phyloP scores from a whole-genome alignment of 2,113 vertebrate species.

The Numida meleagris region DNA sequence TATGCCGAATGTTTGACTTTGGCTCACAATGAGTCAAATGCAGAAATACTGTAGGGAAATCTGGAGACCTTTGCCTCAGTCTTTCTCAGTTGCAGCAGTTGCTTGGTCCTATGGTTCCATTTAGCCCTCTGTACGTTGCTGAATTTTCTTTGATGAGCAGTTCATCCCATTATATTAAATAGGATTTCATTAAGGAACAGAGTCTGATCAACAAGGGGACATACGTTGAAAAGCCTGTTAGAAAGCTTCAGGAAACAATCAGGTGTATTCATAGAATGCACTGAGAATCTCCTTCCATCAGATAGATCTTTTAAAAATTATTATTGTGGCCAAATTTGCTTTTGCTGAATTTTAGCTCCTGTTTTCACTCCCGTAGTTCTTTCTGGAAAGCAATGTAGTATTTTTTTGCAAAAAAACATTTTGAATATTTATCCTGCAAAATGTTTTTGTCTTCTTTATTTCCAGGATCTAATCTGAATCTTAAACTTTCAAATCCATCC shows the following conservation, averaged over 20 bases:
- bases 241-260: accelerated
- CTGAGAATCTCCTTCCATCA: neutral
- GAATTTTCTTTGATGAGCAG: neutral
- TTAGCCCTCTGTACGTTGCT: neutral
- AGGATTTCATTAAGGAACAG: neutral
- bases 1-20: neutral
- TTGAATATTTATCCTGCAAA: neutral
- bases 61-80: neutral
- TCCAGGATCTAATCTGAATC: too few relatives aligned
- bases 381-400: neutral
- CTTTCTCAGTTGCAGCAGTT: neutral
- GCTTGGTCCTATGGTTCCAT: accelerated
- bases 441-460: neutral
- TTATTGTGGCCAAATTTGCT: neutral
- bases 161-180: neutral
- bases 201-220: neutral
- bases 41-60: neutral
- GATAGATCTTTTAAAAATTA: neutral
- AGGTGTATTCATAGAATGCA: accelerated
- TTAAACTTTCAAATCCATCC: neutral
- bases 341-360: neutral
- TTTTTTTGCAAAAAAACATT: neutral
- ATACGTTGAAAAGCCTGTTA: neutral
- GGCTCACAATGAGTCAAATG: neutral
- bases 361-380: too few relatives aligned